Evolutionary conservation across 2,888 invertebrate species (phyloP), one percentile per base, ranked within the genome.

Genomic region (Teleogryllus oceanicus): DNA sequence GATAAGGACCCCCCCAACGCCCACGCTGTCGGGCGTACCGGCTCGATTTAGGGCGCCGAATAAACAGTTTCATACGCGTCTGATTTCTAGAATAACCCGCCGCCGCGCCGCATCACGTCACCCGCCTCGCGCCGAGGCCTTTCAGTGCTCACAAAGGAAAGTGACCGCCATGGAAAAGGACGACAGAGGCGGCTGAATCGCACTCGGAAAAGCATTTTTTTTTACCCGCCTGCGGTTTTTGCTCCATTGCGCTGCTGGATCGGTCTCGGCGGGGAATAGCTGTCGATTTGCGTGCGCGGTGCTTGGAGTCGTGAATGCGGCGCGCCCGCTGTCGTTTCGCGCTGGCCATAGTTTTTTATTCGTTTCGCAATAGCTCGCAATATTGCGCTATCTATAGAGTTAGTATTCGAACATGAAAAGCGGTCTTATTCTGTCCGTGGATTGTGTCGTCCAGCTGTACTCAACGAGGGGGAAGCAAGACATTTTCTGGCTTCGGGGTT

Each of bases 341-440:
- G 37, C 37, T 8, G 37, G 8, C 37, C 37, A 37, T 37, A 37
- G 37, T 37, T 37, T 37, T 37, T 37, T 37, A 37, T 37, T 37
- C 37, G 37, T 37, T 37, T 37, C 37, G 37, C 37, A 74, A 75
- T 78, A 50, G 78, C 24, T 74, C 78, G 78, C 78, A 50, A 75
- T 74, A 49, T 74, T 74, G 12, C 77, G 50, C n/a, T 50, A 78
- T 78, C 74, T 24, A 78, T 50, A 21, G 24, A 16, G 24, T 50
- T 13, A 49, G 77, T 74, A 49, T 21, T 13, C 11, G 49, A 20
- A 79, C 79, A 75, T 74, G 76, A 13, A 76, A 76, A 76, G 24
- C 76, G n/a, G 24, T 37, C 24, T 76, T 37, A 37, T 13, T 76
- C 24, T 76, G 21, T 37, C 4, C 37, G 21, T 24, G 16, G 37